These are phyloP conservation scores for Melitaea cinxia DNA, from an alignment of 1,140 invertebrate genomes.

Conservation along the genomic window DNA sequence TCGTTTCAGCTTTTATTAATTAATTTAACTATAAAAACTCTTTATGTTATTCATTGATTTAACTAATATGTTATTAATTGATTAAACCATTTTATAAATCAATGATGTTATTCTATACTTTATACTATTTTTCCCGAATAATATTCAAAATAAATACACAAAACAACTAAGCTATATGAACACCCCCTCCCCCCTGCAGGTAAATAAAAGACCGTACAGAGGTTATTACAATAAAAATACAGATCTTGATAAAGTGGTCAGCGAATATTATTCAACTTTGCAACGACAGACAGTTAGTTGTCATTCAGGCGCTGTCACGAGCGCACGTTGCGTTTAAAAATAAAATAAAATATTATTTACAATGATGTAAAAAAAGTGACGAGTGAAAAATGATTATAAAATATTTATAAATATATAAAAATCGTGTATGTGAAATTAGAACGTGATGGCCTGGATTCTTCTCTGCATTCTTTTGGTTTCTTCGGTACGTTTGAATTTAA, in stretches of 20 bases:
- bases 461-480: constrained; percentile 40
- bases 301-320: constrained; percentile 28
- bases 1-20: too few species aligned
- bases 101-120: too few species aligned
- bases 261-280: constrained; percentile 25
- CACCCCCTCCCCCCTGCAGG: not conserved
- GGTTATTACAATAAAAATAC: constrained; percentile 20
- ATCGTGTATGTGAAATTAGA: constrained; percentile 8
- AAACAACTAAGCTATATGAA: not conserved
- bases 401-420: not conserved
- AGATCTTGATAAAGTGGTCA: constrained; percentile 28
- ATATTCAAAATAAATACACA: not conserved
- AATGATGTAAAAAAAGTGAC: constrained; percentile 11
- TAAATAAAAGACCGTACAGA: not conserved
- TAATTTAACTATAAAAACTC: too few species aligned
- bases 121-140: too few species aligned
- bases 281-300: constrained; percentile 29
- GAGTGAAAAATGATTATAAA: constrained; percentile 21
- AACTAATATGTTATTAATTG: too few species aligned
- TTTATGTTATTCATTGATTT: too few species aligned
- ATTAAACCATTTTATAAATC: too few species aligned
- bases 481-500: constrained; percentile 41
- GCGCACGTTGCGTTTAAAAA: constrained; percentile 31
- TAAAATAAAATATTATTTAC: not conserved
- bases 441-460: constrained; percentile 50